phyloP scores from a whole-genome alignment of 2,797 vertebrate species.

The Platalea minor region DNA sequence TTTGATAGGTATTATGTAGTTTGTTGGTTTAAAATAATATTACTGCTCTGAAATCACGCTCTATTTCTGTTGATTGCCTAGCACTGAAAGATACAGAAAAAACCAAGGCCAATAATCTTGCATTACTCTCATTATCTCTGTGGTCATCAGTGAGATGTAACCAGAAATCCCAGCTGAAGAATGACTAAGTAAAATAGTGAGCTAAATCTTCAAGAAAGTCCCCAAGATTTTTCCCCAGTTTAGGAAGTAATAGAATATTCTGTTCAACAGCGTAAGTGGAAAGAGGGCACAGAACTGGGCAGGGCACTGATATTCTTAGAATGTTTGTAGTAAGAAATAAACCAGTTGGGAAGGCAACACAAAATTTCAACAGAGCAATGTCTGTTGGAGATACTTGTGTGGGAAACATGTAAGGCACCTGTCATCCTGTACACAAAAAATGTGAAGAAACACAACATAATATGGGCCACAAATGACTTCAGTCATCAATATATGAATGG shows the following conservation, averaged over 20 bases:
- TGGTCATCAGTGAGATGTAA: background rate
- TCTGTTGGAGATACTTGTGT: background rate
- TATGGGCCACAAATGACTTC: background rate
- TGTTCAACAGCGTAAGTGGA: background rate
- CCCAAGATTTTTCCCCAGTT: background rate
- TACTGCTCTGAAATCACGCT: background rate
- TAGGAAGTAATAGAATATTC: background rate
- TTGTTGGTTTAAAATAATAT: background rate
- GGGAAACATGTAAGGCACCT: background rate
- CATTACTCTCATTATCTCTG: background rate
- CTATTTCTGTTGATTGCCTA: background rate
- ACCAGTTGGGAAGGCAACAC: background rate
- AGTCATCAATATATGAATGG: background rate
- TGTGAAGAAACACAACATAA: fast-evolving
- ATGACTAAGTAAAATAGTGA: background rate
- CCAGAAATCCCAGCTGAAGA: background rate
- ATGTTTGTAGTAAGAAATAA: background rate
- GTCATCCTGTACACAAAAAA: fast-evolving
- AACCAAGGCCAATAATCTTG: background rate
- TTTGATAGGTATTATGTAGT: background rate
- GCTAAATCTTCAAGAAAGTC: background rate
- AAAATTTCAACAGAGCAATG: background rate
- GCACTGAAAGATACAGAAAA: background rate
- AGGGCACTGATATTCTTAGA: background rate
- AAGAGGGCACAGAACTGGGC: background rate